Evolutionary conservation across 2,888 invertebrate species (phyloP).

Genomic region (Coremacera marginata): DNA sequence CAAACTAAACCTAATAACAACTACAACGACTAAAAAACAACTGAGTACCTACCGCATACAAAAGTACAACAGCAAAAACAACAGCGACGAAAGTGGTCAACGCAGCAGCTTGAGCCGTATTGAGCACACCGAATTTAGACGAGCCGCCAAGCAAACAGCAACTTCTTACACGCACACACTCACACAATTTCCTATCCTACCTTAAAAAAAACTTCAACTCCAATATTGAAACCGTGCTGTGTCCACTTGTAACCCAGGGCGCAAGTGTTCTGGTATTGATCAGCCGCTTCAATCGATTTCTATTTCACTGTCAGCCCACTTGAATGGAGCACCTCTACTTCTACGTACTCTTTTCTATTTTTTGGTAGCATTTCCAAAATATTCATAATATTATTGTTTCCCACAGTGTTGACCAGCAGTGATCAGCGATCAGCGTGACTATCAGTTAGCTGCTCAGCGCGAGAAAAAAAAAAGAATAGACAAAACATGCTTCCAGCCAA

Average conservation of each 20-base stretch:
- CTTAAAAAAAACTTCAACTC: background rate
- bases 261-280: constrained; percentile 32
- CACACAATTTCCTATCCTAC: background rate
- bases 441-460: constrained; percentile 16
- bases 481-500: background rate
- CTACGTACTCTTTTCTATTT: background rate
- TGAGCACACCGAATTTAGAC: too few species aligned
- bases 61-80: constrained; percentile 8
- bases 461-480: background rate
- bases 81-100: background rate
- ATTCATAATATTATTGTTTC: constrained; percentile 33
- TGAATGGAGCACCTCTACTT: background rate
- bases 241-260: background rate
- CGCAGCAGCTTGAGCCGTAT: too few species aligned
- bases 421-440: background rate
- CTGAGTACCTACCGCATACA: background rate
- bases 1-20: background rate
- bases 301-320: constrained; percentile 4
- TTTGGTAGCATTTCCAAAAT: background rate
- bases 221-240: background rate
- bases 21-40: background rate
- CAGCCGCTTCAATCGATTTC: constrained; percentile 13
- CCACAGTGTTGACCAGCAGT: constrained; percentile 18
- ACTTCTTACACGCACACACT: background rate
- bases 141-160: constrained; percentile 9